Evolutionary conservation across 2,113 vertebrate genomes (phyloP).

Genomic region (Colistium nudipinnis): DNA sequence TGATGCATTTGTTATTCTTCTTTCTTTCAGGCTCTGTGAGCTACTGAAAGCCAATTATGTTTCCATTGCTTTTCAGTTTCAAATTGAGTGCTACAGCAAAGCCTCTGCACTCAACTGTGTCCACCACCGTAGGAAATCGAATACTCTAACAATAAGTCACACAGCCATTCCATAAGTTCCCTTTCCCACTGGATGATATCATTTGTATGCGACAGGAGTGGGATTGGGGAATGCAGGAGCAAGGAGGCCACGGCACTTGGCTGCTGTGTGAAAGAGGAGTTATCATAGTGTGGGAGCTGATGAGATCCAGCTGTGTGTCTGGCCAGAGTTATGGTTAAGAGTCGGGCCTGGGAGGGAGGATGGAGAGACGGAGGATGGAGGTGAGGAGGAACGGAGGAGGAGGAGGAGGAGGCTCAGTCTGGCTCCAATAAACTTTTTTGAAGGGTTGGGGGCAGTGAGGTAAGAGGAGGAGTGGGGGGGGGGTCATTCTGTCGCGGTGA

Average conservation of each 20-base stretch:
- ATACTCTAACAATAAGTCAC: background rate
- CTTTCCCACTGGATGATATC: conserved; percentile 30
- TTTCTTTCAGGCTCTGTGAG: background rate
- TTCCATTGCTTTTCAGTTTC: background rate
- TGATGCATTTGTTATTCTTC: background rate
- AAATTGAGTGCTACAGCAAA: background rate
- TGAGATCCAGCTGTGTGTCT: conserved; percentile 69
- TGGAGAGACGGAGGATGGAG: conserved; percentile 33
- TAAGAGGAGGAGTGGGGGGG: conserved; percentile 23
- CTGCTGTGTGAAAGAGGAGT: conserved; percentile 47
- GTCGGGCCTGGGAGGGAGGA: conserved; percentile 33
- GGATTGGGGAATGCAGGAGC: conserved; percentile 32
- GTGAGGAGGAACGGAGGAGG: conserved; percentile 7
- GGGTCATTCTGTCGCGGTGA: conserved; percentile 35
- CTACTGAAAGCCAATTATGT: background rate
- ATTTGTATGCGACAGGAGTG: conserved; percentile 15
- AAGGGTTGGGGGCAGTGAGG: conserved; percentile 5
- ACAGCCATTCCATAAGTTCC: conserved; percentile 9
- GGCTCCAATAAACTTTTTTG: conserved; percentile 36
- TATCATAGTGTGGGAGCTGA: conserved; percentile 60
- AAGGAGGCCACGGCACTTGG: conserved; percentile 39
- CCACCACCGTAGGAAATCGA: background rate
- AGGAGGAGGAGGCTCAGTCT: conserved; percentile 28
- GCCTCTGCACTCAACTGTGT: background rate
- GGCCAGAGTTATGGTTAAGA: conserved; percentile 42